Evolutionary conservation across 2,797 vertebrate species (phyloP).

Genomic region (Gallirallus australis): DNA sequence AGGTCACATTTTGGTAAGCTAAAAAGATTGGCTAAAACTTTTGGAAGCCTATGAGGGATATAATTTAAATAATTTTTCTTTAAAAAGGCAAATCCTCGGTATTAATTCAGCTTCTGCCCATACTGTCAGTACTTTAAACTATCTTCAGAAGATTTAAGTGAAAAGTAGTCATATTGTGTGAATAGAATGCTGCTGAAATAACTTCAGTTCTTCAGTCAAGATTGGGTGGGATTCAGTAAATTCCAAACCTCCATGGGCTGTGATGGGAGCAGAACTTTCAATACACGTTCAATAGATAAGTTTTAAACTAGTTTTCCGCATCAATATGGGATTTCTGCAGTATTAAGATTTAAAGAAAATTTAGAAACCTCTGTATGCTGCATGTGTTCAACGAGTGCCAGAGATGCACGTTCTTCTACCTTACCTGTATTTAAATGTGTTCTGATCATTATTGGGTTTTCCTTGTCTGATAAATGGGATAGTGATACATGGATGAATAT

Average conservation of each 20-base stretch:
- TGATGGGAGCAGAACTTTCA: background rate
- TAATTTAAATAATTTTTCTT: background rate
- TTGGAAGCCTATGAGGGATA: background rate
- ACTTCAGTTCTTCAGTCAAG: background rate
- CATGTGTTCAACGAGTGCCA: background rate
- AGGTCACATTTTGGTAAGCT: constrained; percentile 24
- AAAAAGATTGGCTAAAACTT: constrained; percentile 16
- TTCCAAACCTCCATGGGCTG: background rate
- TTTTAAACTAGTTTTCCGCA: background rate
- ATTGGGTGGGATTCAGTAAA: background rate
- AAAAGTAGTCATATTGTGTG: background rate
- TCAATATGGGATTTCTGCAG: background rate
- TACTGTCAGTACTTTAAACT: constrained; percentile 5
- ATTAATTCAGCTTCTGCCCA: background rate
- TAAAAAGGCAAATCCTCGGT: background rate
- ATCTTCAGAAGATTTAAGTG: background rate
- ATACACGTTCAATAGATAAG: background rate
- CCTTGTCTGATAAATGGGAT: background rate
- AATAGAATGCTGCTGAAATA: constrained; percentile 6
- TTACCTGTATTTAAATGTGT: background rate
- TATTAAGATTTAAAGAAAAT: background rate
- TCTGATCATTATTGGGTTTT: background rate
- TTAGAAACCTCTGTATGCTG: background rate
- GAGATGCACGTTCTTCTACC: background rate
- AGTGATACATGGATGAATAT: background rate